These are phyloP conservation scores for Luidia sarsii DNA, from an alignment of 53 echinoderm and acorn worm genomes.

Conservation along the genomic window DNA sequence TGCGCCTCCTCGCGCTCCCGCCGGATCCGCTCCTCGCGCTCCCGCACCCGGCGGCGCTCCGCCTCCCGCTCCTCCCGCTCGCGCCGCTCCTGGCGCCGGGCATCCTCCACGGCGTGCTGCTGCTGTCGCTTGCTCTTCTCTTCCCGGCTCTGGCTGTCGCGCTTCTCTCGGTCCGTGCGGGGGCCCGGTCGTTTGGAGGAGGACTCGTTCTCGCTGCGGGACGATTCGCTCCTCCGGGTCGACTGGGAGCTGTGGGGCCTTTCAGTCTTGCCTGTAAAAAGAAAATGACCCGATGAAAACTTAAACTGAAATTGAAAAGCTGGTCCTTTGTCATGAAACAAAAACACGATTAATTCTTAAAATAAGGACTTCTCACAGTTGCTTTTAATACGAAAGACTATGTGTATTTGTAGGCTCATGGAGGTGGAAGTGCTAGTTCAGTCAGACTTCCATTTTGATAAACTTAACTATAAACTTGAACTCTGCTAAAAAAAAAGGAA, in stretches of 20 bases:
- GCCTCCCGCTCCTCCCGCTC: slow-evolving; percentile 60
- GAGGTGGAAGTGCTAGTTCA: too few relatives aligned
- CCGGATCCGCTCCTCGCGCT: slow-evolving; percentile 62
- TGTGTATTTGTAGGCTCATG: too few relatives aligned
- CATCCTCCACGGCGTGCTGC: slow-evolving; percentile 71
- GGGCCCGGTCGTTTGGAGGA: background rate
- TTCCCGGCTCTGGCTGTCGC: too few relatives aligned
- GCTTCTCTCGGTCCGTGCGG: slow-evolving; percentile 52
- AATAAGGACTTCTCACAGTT: too few relatives aligned
- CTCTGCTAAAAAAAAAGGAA: too few relatives aligned
- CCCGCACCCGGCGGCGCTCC: slow-evolving; percentile 84
- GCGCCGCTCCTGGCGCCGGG: slow-evolving; percentile 73
- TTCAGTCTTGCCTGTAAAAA: slow-evolving; percentile 13
- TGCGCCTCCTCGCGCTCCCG: slow-evolving; percentile 83
- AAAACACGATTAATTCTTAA: too few relatives aligned
- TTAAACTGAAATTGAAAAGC: too few relatives aligned
- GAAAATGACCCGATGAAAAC: background rate
- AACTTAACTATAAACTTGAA: too few relatives aligned
- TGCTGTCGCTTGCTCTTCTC: too few relatives aligned
- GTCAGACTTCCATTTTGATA: too few relatives aligned
- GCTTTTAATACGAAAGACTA: too few relatives aligned
- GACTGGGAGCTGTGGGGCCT: background rate
- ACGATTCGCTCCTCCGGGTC: slow-evolving; percentile 31
- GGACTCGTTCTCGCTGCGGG: slow-evolving; percentile 33
- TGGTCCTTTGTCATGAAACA: too few relatives aligned